phyloP scores from a whole-genome alignment of 2,113 vertebrate genomes.

The Misgurnus mizolepis region DNA sequence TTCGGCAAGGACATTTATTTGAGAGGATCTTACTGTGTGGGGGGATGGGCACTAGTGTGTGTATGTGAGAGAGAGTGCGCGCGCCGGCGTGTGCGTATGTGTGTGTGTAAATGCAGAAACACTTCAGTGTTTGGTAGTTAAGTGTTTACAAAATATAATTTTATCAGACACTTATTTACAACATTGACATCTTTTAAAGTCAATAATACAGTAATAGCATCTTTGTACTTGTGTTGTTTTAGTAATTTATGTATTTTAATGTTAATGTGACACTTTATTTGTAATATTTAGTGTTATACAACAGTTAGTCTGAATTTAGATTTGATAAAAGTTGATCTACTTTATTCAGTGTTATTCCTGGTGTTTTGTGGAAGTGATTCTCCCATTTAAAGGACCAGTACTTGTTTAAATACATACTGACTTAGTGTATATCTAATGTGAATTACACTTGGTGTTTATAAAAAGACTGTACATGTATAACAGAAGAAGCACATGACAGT shows the following conservation, averaged over 20 bases:
- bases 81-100: slow-evolving; percentile 55
- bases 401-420: background rate
- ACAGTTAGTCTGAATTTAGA: background rate
- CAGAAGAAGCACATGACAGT: slow-evolving; percentile 46
- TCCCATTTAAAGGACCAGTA: background rate
- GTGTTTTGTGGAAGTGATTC: background rate
- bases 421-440: background rate
- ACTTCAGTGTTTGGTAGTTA: slow-evolving; percentile 6
- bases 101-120: slow-evolving; percentile 36
- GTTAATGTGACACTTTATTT: background rate
- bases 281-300: background rate
- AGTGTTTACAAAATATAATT: slow-evolving; percentile 5
- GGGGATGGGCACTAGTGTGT: slow-evolving; percentile 72
- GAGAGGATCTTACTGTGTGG: slow-evolving; percentile 67
- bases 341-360: slow-evolving; percentile 10
- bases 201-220: background rate
- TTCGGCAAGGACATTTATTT: slow-evolving; percentile 59
- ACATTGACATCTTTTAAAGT: background rate
- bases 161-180: background rate
- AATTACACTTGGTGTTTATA: slow-evolving; percentile 1
- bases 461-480: slow-evolving; percentile 15
- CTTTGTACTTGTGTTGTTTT: background rate
- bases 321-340: background rate
- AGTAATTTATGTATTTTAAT: background rate
- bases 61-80: slow-evolving; percentile 60